A percentile compares a stretch with the other conserved stretches of the same genome.
Evolutionary conservation across 2,888 invertebrate genomes (phyloP).

Genomic region (Zaprionus lineosus): DNA sequence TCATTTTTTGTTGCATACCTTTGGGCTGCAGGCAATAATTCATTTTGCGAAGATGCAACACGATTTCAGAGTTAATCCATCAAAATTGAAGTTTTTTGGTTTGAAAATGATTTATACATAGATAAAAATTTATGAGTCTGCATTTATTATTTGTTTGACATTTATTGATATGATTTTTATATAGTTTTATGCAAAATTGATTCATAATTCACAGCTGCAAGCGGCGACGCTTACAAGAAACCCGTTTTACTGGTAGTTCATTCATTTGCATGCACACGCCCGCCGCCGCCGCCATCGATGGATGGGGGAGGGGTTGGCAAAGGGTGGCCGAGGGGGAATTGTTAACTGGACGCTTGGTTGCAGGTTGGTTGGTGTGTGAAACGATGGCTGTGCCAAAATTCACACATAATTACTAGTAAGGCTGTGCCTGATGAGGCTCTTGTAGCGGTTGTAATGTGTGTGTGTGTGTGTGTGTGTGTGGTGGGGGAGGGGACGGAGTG

Average conservation of each 20-base stretch:
- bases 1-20: slow-evolving; percentile 11
- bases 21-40: slow-evolving; percentile 11
- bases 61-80: not conserved
- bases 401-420: slow-evolving; percentile 71
- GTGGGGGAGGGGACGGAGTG: not conserved
- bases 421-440: slow-evolving; percentile 16
- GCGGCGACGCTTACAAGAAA: not conserved
- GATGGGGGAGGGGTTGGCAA: not conserved
- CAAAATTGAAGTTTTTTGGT: not conserved
- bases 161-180: no score
- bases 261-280: slow-evolving; percentile 48
- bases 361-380: slow-evolving; percentile 15
- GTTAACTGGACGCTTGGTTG: not conserved
- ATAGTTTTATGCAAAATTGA: slow-evolving; percentile 2
- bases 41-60: not conserved
- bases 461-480: not conserved
- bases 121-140: no score
- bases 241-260: slow-evolving; percentile 21
- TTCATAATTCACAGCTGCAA: slow-evolving; percentile 8
- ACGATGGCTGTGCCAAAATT: slow-evolving; percentile 62
- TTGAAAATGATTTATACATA: not conserved
- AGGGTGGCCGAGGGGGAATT: not conserved
- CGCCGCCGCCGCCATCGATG: no score
- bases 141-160: no score
- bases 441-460: no score